These are phyloP conservation scores for Pachyrhynchus sulphureomaculatus DNA, from an alignment of 1,140 invertebrate genomes.

Conservation along the genomic window DNA sequence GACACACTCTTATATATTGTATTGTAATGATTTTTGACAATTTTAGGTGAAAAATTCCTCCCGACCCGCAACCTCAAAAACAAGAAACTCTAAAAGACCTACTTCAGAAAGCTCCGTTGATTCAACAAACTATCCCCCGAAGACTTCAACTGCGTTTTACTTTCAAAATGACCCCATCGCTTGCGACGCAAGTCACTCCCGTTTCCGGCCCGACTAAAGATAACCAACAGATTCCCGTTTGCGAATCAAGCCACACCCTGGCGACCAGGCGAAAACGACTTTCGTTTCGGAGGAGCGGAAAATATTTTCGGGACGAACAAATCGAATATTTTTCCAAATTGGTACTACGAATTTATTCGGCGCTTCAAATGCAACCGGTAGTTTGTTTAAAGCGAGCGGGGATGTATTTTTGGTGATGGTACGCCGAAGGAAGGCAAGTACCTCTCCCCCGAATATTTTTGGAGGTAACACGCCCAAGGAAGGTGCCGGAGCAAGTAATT, in stretches of 20 bases:
- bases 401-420: neutral
- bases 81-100: neutral
- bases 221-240: too few species aligned
- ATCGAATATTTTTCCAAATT: too few species aligned
- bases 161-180: too few species aligned
- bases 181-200: too few species aligned
- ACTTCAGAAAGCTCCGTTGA: neutral
- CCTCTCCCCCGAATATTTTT: conserved; percentile 13
- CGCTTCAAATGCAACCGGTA: neutral
- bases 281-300: too few species aligned
- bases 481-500: neutral
- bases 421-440: conserved; percentile 15
- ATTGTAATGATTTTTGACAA: too few species aligned
- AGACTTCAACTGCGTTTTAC: too few species aligned
- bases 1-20: too few species aligned
- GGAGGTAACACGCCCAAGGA: neutral
- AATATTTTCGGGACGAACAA: too few species aligned
- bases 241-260: neutral
- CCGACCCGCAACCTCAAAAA: neutral
- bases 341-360: neutral
- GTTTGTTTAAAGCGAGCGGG: neutral
- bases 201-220: too few species aligned
- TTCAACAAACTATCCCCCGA: neutral
- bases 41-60: neutral
- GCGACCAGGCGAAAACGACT: neutral